Conservation (phyloP, 2,888 invertebrate species). For the Eledone cirrhosa region DNA sequence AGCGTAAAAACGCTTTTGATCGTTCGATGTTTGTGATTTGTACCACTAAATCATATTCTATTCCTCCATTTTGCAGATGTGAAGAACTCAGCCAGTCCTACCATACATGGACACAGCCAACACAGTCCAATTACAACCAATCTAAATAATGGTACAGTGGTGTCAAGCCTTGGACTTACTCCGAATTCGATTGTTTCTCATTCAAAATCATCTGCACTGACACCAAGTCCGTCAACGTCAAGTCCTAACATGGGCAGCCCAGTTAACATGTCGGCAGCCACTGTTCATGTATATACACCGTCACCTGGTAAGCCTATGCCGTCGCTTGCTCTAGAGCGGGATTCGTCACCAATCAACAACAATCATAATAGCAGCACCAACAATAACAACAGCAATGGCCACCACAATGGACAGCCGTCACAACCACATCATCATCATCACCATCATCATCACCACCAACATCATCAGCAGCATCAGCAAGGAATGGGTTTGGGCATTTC, state of each 20-base stretch:
- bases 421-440: conserved; percentile 7
- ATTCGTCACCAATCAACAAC: background rate
- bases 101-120: background rate
- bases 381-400: too few relatives aligned
- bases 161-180: background rate
- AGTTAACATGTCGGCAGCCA: conserved; percentile 17
- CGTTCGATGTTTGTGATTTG: too few relatives aligned
- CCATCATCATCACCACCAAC: background rate
- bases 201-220: conserved; percentile 5
- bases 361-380: too few relatives aligned
- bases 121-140: conserved; percentile 11
- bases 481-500: conserved; percentile 1
- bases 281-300: background rate
- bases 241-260: conserved; percentile 26
- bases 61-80: background rate
- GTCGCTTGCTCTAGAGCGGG: background rate
- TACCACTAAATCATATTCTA: background rate
- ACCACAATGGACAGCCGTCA: conserved; percentile 7
- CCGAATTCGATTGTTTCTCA: background rate
- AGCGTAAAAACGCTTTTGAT: too few relatives aligned
- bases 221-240: conserved; percentile 15
- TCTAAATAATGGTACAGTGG: conserved; percentile 18
- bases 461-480: background rate
- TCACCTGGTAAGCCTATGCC: conserved; percentile 25
- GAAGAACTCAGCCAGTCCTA: conserved; percentile 19